Evolutionary conservation across 2,888 invertebrate genomes (phyloP).

Genomic region (Apocheima hispidaria): DNA sequence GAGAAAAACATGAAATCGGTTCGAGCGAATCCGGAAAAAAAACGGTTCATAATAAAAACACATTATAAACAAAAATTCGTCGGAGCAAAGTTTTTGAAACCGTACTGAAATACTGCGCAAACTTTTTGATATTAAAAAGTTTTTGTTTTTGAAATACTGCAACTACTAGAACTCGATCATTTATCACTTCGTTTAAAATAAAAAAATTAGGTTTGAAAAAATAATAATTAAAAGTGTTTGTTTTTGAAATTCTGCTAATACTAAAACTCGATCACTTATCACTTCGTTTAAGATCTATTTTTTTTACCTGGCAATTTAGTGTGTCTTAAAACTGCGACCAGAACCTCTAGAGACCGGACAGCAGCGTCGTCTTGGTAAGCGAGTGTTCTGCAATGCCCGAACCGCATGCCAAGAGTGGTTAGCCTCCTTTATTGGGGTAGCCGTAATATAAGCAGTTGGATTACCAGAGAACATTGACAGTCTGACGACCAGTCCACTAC

Average conservation of each 20-base stretch:
- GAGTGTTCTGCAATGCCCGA: no score
- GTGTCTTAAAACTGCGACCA: no score
- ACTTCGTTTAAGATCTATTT: no score
- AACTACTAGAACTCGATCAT: conserved; percentile 19
- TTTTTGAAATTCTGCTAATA: conserved; percentile 37
- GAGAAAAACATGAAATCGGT: conserved; percentile 4
- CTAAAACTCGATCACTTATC: conserved; percentile 9
- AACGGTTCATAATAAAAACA: conserved; percentile 26
- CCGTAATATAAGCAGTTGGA: no score
- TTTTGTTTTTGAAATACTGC: conserved; percentile 43
- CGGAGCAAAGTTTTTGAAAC: conserved; percentile 43
- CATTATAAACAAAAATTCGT: conserved; percentile 40
- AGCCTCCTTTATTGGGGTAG: no score
- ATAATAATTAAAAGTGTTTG: conserved; percentile 53
- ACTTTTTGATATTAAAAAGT: conserved; percentile 54
- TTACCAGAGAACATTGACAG: no score
- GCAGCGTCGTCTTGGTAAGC: no score
- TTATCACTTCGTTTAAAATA: no score
- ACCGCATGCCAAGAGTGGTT: no score
- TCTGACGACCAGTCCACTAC: no score
- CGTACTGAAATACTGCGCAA: conserved; percentile 50
- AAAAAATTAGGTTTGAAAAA: no score
- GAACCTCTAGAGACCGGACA: no score
- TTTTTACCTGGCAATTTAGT: not conserved
- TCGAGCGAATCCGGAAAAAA: conserved; percentile 1